Base-by-base conservation (phyloP, 1,140 invertebrate genomes). In the Pseudoatta argentina region DNA sequence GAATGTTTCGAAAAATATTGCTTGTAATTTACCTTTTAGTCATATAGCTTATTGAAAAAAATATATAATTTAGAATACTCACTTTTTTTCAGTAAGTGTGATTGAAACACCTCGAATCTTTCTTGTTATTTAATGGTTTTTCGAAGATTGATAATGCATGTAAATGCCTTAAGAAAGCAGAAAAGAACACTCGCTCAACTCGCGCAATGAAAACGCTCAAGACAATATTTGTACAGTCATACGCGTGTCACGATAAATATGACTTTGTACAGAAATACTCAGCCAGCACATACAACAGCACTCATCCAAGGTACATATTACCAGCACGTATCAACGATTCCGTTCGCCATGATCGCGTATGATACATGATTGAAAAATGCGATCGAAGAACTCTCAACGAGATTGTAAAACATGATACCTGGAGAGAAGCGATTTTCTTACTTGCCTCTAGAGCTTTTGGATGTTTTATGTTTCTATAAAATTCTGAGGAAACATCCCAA, bases 251-350 rank as follows among this genome's bases (percentile, higher is more conserved):
- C 39, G 48, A 73, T 76, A 69, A 59, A 88, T 90, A 90, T 88
- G 78, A 76, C 91, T 86, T 89, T 90, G 88, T 92, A 91, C 91
- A 92, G 59, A 91, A 81, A 94, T 93, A 93, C 91, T 94, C 94
- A 95, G 94, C 95, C 94, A 95, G 95, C 95, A 95, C 94, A 95
- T 95, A 95, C 94, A 94, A 94, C 92, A 95, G 88, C 92, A 95
- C 94, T 95, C 92, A 95, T 92, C 86, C 92, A 95, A 95, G 94
- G 95, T 95, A 95, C 94, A 95, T 95, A 95, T 94, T 73, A 73
- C 66, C 88, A 79, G 77, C 69, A 34, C 61, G 71, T 77, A 81
- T 83, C 71, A 79, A 64, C 73, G 51, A 85, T 51, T 72, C 57
- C 21, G 71, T 53, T 59, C 67, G 39, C 51, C 61, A 69, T 73